Evolutionary conservation across 2,888 invertebrate species (phyloP).

Genomic region (Lymantria dispar): DNA sequence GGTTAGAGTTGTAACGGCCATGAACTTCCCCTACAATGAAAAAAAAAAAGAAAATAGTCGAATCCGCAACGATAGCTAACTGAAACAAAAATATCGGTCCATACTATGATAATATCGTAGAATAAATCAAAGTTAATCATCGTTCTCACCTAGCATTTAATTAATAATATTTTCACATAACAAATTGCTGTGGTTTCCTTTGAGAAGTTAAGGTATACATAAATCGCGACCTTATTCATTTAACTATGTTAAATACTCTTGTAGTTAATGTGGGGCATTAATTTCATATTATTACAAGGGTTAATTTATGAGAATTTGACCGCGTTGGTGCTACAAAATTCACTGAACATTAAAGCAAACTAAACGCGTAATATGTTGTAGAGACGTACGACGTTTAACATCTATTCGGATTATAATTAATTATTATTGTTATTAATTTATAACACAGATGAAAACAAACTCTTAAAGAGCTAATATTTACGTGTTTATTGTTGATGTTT

Average conservation of each 20-base stretch:
- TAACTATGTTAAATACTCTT: not conserved
- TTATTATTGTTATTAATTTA: too few species aligned
- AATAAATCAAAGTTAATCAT: constrained; percentile 30
- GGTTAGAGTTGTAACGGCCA: too few species aligned
- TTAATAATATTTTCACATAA: constrained; percentile 44
- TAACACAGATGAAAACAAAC: too few species aligned
- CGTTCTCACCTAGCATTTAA: constrained; percentile 33
- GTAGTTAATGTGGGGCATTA: not conserved
- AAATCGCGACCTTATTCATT: constrained; percentile 34
- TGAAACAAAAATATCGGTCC: not conserved
- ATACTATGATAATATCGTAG: constrained; percentile 17
- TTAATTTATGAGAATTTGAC: not conserved
- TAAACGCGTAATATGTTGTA: too few species aligned
- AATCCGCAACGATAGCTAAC: too few species aligned
- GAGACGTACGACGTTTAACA: too few species aligned
- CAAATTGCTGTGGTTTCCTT: constrained; percentile 51
- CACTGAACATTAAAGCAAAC: not conserved
- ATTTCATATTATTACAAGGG: not conserved
- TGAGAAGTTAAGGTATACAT: constrained; percentile 46
- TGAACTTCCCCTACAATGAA: too few species aligned
- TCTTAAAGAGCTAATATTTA: too few species aligned
- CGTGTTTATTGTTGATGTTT: too few species aligned
- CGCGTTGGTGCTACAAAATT: not conserved
- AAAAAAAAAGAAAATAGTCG: too few species aligned
- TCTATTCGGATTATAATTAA: too few species aligned